Base-by-base conservation (phyloP, 2,888 invertebrate genomes). In the Lasiommata megera region DNA sequence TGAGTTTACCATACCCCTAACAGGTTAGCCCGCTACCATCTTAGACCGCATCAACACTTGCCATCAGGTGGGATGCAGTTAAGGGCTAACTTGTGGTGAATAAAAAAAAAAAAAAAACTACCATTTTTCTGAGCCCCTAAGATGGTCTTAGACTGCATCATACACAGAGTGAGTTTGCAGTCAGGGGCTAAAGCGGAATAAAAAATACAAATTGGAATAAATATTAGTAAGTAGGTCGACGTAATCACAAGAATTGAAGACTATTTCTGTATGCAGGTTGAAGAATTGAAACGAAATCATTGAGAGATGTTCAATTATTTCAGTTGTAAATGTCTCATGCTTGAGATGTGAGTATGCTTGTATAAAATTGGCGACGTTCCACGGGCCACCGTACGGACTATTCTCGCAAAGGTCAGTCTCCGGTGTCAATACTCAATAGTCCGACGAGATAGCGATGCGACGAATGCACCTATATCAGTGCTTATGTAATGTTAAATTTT, bases 371-470 rank as follows among this genome's bases (percentile, higher is more conserved):
- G 65, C 65, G 40, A 54, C 44, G 52, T 52, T 63, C 63, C 64
- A 65, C 40, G 29, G 38, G 6, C 51, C 51, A 54, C 51, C 23
- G 55, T 23, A 46, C 38, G 34, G 40, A 56, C 59, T 59, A 58
- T 63, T 63, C 62, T 62, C 48, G 53, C 52, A 65, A 64, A 67
- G 66, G 62, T 65, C 64, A 62, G 54, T 38, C 38, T 12, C 40
- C 43, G 36, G 54, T 58, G 63, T 53, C 60, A 62, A 55, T 63
- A 56, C 47, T 55, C 29, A 48, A 50, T 36, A 54, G 53, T 51
- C 53, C n/a, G 47, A 47, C 54, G 40, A 46, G 54, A 61, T 61
- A 54, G 48, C 50, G 56, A 53, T 8, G 31, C 34, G 11, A 44
- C 29, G 29, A 44, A 44, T 29, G 17, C 31, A 34, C 47, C 16